Conservation (phyloP, 2,888 invertebrate species). For the Ochropleura plecta region DNA sequence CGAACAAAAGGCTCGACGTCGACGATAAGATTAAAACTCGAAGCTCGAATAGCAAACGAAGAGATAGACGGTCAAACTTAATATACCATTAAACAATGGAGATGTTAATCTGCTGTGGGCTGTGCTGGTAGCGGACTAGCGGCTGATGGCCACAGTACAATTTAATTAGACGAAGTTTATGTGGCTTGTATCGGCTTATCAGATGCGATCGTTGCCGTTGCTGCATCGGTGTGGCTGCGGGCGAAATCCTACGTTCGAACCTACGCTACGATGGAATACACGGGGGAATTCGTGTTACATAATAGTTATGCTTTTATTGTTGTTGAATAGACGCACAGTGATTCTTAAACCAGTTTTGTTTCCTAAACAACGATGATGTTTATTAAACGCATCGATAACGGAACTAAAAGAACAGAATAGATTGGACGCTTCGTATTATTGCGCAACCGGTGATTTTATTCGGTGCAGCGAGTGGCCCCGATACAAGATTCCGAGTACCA, state of each 20-base stretch:
- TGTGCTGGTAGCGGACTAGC: slow-evolving; percentile 76
- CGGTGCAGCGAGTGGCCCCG: slow-evolving; percentile 78
- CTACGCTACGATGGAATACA: slow-evolving; percentile 68
- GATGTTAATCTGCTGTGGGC: slow-evolving; percentile 84
- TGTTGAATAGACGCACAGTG: slow-evolving; percentile 62
- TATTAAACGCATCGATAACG: slow-evolving; percentile 80
- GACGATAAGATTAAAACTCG: slow-evolving; percentile 67
- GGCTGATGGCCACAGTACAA: slow-evolving; percentile 84
- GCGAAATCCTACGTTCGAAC: slow-evolving; percentile 74
- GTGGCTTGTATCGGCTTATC: slow-evolving; percentile 82
- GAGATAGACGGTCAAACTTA: slow-evolving; percentile 82
- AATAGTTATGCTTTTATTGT: slow-evolving; percentile 73
- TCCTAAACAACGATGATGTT: slow-evolving; percentile 75
- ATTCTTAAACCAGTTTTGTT: slow-evolving; percentile 72
- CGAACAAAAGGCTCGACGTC: slow-evolving; percentile 63
- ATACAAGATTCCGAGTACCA: slow-evolving; percentile 74
- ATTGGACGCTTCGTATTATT: slow-evolving; percentile 79
- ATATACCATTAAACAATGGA: slow-evolving; percentile 88
- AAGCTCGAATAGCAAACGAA: slow-evolving; percentile 75
- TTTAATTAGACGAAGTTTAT: slow-evolving; percentile 89
- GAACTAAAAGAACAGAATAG: slow-evolving; percentile 78
- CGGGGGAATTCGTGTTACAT: slow-evolving; percentile 71
- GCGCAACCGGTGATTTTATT: slow-evolving; percentile 83
- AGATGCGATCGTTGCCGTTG: slow-evolving; percentile 77
- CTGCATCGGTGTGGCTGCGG: slow-evolving; percentile 71